Conservation (phyloP, 2,888 invertebrate species). For the Notodonta ziczac region DNA sequence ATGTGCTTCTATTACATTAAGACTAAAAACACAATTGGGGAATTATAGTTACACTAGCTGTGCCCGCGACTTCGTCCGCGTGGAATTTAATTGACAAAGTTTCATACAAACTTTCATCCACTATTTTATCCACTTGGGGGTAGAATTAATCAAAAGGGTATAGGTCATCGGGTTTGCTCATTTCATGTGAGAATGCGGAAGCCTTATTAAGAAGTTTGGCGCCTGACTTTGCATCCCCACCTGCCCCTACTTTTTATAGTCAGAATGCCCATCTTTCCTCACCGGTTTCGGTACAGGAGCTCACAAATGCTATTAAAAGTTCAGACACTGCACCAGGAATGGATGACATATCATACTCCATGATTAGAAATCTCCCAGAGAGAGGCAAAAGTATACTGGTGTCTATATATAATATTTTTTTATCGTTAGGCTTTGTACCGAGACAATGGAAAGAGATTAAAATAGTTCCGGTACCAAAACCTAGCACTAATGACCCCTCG, state of each 20-base stretch:
- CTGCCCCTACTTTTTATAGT: neutral
- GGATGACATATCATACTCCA: constrained; percentile 9
- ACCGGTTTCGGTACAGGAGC: constrained; percentile 2
- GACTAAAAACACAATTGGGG: no score
- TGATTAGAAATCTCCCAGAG: neutral
- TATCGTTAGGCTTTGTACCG: neutral
- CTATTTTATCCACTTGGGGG: no score
- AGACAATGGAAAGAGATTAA: constrained; percentile 9
- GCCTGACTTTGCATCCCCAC: constrained; percentile 3
- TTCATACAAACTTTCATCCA: no score
- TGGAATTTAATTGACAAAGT: no score
- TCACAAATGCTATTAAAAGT: neutral
- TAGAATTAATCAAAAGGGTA: no score
- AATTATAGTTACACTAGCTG: no score
- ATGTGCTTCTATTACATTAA: no score
- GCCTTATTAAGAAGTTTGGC: neutral
- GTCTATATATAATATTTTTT: constrained; percentile 7
- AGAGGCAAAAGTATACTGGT: neutral
- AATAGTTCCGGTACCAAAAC: constrained; percentile 10
- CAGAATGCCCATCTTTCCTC: neutral
- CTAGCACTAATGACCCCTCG: neutral
- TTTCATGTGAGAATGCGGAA: neutral
- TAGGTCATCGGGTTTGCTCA: neutral
- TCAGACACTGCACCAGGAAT: constrained; percentile 6
- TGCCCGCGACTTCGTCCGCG: no score